These are phyloP conservation scores for Lophochroa leadbeateri DNA, from an alignment of 2,113 vertebrate genomes.

Conservation along the genomic window DNA sequence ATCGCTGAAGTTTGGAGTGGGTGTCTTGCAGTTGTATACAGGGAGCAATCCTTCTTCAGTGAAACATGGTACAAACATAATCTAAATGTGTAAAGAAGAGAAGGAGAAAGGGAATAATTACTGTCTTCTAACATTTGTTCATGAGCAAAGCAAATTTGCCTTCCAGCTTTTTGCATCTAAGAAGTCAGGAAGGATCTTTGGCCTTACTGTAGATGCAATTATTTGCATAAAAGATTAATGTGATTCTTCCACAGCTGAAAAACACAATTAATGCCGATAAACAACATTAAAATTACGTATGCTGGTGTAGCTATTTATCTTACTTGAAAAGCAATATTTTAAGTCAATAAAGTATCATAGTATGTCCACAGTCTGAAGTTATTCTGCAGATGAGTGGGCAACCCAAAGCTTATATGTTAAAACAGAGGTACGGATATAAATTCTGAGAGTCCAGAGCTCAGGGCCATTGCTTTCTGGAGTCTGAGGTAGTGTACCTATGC, in stretches of 20 bases:
- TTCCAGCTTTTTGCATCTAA: not conserved
- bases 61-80: not conserved
- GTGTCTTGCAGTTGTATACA: not conserved
- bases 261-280: not conserved
- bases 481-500: not conserved
- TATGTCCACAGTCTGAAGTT: not conserved
- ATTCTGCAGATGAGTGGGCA: not conserved
- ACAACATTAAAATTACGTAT: not conserved
- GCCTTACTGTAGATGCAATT: not conserved
- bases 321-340: not conserved
- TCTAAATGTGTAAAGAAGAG: not conserved
- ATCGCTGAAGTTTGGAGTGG: not conserved
- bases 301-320: not conserved
- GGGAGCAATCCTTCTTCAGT: not conserved
- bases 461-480: not conserved
- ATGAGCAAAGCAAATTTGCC: not conserved
- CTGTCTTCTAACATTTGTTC: not conserved
- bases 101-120: not conserved
- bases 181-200: not conserved
- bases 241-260: not conserved
- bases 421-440: not conserved
- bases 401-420: not conserved
- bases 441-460: not conserved
- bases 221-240: not conserved
- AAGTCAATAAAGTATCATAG: not conserved